These are phyloP conservation scores for Dendrophyllia cribrosa DNA, from an alignment of 64 coral and sea anemone genomes.

Conservation along the genomic window DNA sequence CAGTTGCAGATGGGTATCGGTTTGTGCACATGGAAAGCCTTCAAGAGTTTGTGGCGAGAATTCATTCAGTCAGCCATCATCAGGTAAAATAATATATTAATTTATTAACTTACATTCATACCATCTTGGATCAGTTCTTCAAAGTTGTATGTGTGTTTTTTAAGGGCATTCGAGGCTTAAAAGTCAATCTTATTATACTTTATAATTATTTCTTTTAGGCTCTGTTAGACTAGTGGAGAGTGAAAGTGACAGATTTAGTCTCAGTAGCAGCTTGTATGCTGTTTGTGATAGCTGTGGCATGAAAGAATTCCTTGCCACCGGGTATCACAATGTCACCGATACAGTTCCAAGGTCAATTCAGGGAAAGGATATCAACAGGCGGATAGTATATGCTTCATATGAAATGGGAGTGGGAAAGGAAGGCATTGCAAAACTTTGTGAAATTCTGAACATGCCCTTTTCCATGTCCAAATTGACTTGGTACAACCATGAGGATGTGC, in stretches of 20 bases:
- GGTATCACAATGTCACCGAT: slow-evolving; percentile 28
- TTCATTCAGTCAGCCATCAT: slow-evolving; percentile 20
- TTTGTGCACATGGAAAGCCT: slow-evolving; percentile 45
- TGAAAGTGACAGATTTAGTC: neutral
- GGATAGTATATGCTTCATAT: slow-evolving; percentile 22
- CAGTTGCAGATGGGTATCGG: slow-evolving; percentile 39
- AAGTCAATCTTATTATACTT: neutral
- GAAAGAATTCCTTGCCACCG: slow-evolving; percentile 51
- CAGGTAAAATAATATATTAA: slow-evolving; percentile 25
- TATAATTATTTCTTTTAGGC: neutral
- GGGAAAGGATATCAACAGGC: slow-evolving; percentile 51
- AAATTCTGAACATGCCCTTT: slow-evolving; percentile 43
- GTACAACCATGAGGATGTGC: slow-evolving; percentile 1
- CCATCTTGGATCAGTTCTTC: neutral
- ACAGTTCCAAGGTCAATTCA: slow-evolving; percentile 22
- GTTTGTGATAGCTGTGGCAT: slow-evolving; percentile 27
- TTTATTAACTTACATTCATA: neutral
- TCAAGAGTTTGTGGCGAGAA: slow-evolving; percentile 14
- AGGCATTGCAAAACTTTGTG: slow-evolving; percentile 9
- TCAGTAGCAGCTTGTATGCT: slow-evolving; percentile 20
- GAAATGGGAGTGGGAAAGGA: slow-evolving; percentile 19
- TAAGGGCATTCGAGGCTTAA: neutral
- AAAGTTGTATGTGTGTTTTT: neutral
- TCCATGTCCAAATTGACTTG: slow-evolving; percentile 10
- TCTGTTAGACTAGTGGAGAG: neutral